Base-by-base conservation (phyloP, 2,888 invertebrate genomes). In the Pandemis corylana region DNA sequence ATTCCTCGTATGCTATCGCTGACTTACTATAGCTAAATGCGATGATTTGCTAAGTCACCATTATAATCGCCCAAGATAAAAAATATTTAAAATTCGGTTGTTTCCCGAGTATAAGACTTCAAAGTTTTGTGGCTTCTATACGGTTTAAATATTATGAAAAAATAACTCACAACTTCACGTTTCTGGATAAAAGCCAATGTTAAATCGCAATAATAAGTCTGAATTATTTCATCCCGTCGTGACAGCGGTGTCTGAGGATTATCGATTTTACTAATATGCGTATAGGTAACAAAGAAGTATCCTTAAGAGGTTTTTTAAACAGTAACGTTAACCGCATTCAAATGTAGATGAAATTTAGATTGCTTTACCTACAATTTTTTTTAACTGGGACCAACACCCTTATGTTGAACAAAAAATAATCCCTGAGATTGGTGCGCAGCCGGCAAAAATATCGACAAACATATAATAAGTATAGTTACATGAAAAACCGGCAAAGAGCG, bases 171-270 rank as follows among this genome's bases (percentile, higher is more conserved):
- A 63, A 12, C 9, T 67, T 42, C n/a, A 41, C 41, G 20, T 28
- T 63, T 56, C 36, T 68, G 68, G 68, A 63, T 4, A 68, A 46
- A 36, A 12, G 56, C 68, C 68, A 64, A 36, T 65, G 10, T 49
- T 46, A 20, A 56, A 63, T 63, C 36, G 36, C 36, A 59, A 44
- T 59, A 20, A 59, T 68, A 73, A 73, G 63, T 68, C 68, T 63
- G 46, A 56, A 53, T 2, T 28, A 41, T 63, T 68, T 68, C 28
- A 72, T 53, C 7, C 36, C 72, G 9, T 44, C 46, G 46, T 53
- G 53, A 28, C n/a, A 7, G 2, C 53, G 20, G 3, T 56, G 62
- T 72, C 62, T 67, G 53, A 12, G 42, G 28, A 49, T 15, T 59
- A 65, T 62, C 15, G 51, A 49, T 53, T 63, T 70, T 69, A 10